A percentile compares a stretch with the other conserved stretches of the same genome.
These are phyloP conservation scores for Chlorodrepanis virens DNA, from an alignment of 2,113 vertebrate genomes.

Conservation along the genomic window DNA sequence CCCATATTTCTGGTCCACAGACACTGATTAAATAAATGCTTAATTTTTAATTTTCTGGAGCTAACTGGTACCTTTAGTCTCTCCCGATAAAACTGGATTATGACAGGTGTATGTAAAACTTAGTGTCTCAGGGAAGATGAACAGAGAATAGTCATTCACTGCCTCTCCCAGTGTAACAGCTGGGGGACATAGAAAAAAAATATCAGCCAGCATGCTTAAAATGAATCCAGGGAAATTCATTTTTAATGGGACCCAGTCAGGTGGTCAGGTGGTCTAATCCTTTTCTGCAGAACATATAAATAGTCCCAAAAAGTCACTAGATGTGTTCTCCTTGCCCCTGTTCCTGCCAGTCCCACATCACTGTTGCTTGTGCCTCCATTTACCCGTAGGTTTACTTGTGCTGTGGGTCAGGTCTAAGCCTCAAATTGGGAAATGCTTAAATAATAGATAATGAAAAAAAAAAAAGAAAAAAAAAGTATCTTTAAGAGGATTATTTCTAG, in stretches of 20 bases:
- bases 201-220: not conserved
- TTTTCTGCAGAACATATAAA: not conserved
- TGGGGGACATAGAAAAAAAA: not conserved
- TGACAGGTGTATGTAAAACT: not conserved
- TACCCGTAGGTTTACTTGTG: not conserved
- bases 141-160: not conserved
- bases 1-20: not conserved
- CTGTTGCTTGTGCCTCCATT: rapidly evolving
- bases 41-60: not conserved
- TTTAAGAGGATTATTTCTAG: not conserved
- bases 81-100: not conserved
- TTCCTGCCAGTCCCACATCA: not conserved
- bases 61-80: not conserved
- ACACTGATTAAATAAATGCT: not conserved
- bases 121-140: not conserved
- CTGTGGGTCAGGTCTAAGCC: not conserved
- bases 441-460: not conserved
- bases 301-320: not conserved
- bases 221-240: not conserved
- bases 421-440: not conserved
- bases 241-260: not conserved
- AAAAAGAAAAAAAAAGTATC: not conserved
- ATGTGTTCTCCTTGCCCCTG: not conserved
- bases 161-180: not conserved
- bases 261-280: not conserved